Evolutionary conservation across 1,140 invertebrate species (phyloP).

Genomic region (Papilio dardanus): DNA sequence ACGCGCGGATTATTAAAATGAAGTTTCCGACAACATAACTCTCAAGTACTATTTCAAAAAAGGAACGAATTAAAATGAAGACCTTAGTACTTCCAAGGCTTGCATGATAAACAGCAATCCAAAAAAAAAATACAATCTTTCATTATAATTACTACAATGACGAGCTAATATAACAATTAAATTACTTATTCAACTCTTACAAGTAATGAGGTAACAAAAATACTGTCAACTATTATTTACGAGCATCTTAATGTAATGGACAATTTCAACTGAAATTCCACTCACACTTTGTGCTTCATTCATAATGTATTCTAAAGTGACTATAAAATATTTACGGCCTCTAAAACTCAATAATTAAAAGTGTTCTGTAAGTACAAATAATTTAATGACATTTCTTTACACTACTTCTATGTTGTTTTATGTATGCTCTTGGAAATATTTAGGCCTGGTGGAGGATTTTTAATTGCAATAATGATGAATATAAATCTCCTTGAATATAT

Average conservation of each 20-base stretch:
- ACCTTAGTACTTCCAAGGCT: background rate
- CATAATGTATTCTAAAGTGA: slow-evolving; percentile 2
- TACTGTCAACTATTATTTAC: slow-evolving; percentile 1
- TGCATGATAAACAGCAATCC: background rate
- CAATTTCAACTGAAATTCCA: background rate
- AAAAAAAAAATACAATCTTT: background rate
- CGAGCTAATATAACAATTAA: background rate
- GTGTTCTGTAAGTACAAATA: background rate
- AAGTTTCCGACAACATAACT: background rate
- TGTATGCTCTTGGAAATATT: background rate
- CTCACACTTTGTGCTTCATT: slow-evolving; percentile 1
- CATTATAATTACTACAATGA: background rate
- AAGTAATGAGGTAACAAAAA: background rate
- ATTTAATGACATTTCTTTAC: background rate
- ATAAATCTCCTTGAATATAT: background rate
- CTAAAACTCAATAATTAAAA: background rate
- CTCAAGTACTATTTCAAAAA: no score
- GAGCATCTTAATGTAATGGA: background rate
- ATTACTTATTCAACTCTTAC: background rate
- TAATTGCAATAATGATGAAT: background rate
- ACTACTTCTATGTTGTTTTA: background rate
- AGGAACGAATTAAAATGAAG: background rate
- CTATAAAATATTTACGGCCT: background rate
- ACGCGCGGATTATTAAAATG: background rate
- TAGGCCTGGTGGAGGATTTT: background rate